Base-by-base conservation (phyloP, 92 coral and sea anemone species). In the Siderastrea siderea region DNA sequence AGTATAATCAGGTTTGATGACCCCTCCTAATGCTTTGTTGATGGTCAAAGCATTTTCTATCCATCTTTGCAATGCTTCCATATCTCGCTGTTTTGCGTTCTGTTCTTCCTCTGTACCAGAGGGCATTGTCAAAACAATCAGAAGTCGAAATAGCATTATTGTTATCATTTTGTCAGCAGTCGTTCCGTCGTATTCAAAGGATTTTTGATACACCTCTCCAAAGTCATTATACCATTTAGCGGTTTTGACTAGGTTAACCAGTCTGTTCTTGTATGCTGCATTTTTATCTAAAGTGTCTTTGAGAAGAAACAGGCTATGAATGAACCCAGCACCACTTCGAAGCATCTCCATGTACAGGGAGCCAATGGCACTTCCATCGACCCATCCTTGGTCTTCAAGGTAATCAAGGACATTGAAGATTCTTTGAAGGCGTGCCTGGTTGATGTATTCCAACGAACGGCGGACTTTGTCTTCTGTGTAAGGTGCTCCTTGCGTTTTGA, bases 131-230 rank as follows among this genome's bases (percentile, higher is more conserved):
- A 94, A 77, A 62, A 94, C 82, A 9, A 88, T 68, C 48, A 89
- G 75, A 72, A 94, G 84, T 17, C 97, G 84, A 65, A 66, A 89
- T 1, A 92, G 48, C 79, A 92, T 70, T 0, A 85, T 87, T 9
- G 98, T 94, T 68, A 94, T 89, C 84, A 94, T 90, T 49, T 90
- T 57, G 86, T 94, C 98, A 4, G 98, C 98, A 12, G 92, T 87
- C 15, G 93, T 90, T 6, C 98, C 98, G 53, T 91, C 89, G 68
- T 85, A 94, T 58, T 90, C 91, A 67, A 82, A 92, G 6, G 73
- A 67, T 7, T 10, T 16, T 68, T 94, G 98, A 78, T 94, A 92
- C 12, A 94, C 88, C 60, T 92, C 97, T 54, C 94, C 94, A 63
- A 94, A 89, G 38, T 26, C 38, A 26, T 26, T 26, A 26, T 26